Evolutionary conservation across 2,113 vertebrate genomes (phyloP).

Genomic region (Carollia perspicillata): DNA sequence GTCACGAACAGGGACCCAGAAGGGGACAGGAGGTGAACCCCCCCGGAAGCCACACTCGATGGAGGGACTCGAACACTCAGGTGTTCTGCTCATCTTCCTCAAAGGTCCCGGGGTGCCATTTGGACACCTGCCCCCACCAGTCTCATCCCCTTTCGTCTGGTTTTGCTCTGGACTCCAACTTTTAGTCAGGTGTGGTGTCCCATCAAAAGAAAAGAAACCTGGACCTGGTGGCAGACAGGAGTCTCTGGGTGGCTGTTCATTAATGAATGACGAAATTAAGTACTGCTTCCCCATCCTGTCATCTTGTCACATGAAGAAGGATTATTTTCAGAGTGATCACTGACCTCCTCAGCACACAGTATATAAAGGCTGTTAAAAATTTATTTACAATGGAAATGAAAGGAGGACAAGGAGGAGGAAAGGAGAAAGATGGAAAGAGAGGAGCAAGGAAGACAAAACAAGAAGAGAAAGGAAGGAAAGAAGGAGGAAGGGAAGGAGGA

Average conservation of each 20-base stretch:
- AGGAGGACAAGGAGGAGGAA: neutral
- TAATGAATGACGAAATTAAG: conserved; percentile 36
- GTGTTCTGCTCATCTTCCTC: neutral
- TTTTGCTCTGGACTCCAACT: neutral
- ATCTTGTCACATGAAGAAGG: conserved; percentile 4
- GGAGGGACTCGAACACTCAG: neutral
- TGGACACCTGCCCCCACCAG: neutral
- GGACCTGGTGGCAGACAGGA: neutral
- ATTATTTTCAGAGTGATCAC: neutral
- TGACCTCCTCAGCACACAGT: neutral
- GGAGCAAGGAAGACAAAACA: neutral
- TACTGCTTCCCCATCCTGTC: neutral
- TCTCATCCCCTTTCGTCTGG: neutral
- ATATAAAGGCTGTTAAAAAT: neutral
- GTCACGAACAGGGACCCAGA: neutral
- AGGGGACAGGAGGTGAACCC: neutral
- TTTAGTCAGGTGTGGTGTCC: neutral
- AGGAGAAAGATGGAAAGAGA: neutral
- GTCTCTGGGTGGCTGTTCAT: neutral
- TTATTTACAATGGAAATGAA: neutral
- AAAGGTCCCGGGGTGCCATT: neutral
- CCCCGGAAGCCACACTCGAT: too few species aligned
- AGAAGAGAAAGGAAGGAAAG: neutral
- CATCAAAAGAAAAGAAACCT: neutral
- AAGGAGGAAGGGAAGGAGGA: neutral